Conservation (phyloP, 2,113 vertebrate genomes). For the Xiphias gladius region DNA sequence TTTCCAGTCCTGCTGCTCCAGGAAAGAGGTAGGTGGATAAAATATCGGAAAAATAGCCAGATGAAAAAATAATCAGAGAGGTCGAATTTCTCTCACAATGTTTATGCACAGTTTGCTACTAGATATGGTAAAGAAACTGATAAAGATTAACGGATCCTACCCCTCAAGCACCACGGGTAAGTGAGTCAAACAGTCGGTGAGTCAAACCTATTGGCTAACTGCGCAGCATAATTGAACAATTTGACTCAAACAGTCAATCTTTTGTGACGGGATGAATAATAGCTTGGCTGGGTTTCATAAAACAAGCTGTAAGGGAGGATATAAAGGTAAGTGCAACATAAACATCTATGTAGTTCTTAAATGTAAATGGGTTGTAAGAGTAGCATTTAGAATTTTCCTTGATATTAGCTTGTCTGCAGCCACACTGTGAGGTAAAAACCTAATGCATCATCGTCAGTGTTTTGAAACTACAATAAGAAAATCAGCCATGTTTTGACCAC, state of each 20-base stretch:
- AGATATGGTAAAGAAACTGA: background rate
- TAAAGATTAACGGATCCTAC: background rate
- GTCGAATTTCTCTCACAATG: constrained; percentile 25
- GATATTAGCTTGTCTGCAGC: background rate
- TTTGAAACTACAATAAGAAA: no score
- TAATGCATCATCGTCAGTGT: background rate
- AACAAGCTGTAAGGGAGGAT: background rate
- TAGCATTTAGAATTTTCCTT: background rate
- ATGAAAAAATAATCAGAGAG: background rate
- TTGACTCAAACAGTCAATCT: background rate
- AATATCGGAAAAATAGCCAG: background rate
- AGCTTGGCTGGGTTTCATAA: background rate
- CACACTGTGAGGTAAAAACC: background rate
- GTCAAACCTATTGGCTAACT: background rate
- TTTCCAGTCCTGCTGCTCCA: background rate
- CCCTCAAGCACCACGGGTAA: background rate
- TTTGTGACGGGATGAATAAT: background rate
- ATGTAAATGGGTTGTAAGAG: background rate
- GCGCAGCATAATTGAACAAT: background rate
- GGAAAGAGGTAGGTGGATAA: no score
- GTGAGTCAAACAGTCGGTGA: background rate
- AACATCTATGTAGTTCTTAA: background rate
- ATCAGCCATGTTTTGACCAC: background rate
- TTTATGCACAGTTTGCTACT: constrained; percentile 21
- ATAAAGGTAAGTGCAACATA: constrained; percentile 5